A percentile compares a stretch with the other conserved stretches of the same genome.
Conservation (phyloP, 2,797 vertebrate species). For the Vipera latastei region DNA sequence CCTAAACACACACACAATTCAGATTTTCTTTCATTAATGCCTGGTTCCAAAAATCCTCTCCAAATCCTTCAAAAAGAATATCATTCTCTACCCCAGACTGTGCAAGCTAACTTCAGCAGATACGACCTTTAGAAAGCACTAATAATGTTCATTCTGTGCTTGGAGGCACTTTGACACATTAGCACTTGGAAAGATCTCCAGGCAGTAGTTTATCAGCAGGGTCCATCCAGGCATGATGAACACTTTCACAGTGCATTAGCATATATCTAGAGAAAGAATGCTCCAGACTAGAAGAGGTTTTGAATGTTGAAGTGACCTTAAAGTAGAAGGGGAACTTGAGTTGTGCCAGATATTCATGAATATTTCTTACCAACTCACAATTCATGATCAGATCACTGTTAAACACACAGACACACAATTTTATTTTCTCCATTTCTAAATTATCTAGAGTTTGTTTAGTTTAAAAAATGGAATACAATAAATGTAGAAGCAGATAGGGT, state of each 20-base stretch:
- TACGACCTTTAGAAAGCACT: conserved; percentile 53
- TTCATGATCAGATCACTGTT: not conserved
- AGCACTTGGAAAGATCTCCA: conserved; percentile 44
- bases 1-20: not conserved
- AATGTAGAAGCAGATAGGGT: not conserved
- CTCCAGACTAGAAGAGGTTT: conserved; percentile 21
- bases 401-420: not conserved
- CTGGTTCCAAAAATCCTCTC: not conserved
- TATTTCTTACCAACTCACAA: conserved; percentile 7
- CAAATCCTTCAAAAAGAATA: conserved; percentile 8
- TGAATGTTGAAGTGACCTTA: conserved; percentile 30
- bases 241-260: conserved; percentile 59
- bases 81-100: not conserved
- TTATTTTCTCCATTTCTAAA: not conserved
- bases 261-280: conserved; percentile 53
- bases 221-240: conserved; percentile 61
- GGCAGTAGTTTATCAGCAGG: conserved; percentile 54
- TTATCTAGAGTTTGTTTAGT: not conserved
- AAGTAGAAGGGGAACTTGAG: conserved; percentile 24
- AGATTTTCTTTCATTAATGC: conserved; percentile 38
- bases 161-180: conserved; percentile 45
- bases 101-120: conserved; percentile 43
- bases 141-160: conserved; percentile 45
- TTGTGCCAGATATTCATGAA: conserved; percentile 27
- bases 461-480: not conserved